Evolutionary conservation across 2,797 vertebrate genomes (phyloP).

Genomic region (Brachymystax lenok): DNA sequence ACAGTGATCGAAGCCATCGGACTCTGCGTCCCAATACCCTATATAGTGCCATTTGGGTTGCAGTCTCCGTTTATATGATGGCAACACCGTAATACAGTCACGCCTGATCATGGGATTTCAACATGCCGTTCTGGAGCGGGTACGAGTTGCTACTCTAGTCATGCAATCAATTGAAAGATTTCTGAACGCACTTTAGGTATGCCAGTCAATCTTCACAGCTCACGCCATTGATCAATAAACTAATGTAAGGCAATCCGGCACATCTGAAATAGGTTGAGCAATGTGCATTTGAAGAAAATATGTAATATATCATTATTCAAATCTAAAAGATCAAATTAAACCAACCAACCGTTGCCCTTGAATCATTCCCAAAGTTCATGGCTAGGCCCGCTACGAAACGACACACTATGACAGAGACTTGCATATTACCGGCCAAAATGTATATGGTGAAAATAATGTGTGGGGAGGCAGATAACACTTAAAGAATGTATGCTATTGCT

Average conservation of each 20-base stretch:
- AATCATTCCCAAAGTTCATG: too few species aligned
- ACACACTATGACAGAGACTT: too few species aligned
- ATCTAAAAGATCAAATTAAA: too few species aligned
- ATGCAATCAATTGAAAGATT: background rate
- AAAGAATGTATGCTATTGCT: too few species aligned
- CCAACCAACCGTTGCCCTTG: too few species aligned
- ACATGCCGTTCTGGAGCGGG: background rate
- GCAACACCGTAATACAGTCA: background rate
- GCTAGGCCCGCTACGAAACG: too few species aligned
- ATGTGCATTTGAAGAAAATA: conserved; percentile 8
- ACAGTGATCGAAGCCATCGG: background rate
- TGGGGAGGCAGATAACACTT: too few species aligned
- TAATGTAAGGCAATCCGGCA: background rate
- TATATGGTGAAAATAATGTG: too few species aligned
- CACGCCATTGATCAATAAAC: background rate
- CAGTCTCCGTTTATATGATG: background rate
- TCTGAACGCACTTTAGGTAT: background rate
- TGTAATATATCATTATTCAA: background rate
- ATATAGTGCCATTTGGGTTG: background rate
- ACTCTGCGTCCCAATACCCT: background rate
- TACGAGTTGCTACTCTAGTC: background rate
- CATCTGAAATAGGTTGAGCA: background rate
- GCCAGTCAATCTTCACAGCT: background rate
- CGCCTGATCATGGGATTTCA: background rate
- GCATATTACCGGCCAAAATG: too few species aligned